Conservation (phyloP, 2,113 vertebrate species). For the Mastomys coucha region DNA sequence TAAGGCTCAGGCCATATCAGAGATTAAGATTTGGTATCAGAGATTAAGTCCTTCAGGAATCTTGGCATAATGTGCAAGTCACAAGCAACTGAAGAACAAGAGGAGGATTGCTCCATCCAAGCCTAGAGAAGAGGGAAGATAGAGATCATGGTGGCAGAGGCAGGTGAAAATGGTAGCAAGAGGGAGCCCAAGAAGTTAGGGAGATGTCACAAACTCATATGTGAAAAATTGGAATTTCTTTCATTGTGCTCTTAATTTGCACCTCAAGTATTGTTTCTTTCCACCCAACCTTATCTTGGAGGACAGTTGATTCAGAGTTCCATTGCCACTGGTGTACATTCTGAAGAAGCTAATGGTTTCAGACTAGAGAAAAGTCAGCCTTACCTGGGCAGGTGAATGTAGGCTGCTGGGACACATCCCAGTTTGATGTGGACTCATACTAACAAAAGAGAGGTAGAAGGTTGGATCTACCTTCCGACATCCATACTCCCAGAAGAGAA, state of each 20-base stretch:
- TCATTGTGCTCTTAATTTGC: not conserved
- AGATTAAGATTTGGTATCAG: not conserved
- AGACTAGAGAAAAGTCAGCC: not conserved
- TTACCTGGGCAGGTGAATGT: not conserved
- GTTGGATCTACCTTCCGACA: not conserved
- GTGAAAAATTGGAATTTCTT: not conserved
- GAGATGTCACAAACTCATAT: not conserved
- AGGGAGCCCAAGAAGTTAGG: not conserved
- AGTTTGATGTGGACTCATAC: not conserved
- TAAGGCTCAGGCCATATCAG: not conserved
- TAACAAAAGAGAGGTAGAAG: fast-evolving
- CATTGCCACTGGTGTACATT: not conserved
- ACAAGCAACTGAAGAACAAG: not conserved
- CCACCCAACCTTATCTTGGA: not conserved
- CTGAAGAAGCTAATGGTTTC: not conserved
- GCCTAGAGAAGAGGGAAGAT: not conserved
- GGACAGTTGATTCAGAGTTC: not conserved
- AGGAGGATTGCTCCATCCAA: not conserved
- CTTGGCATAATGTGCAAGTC: not conserved
- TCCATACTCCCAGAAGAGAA: not conserved
- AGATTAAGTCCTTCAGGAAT: constrained; percentile 17
- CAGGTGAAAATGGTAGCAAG: fast-evolving
- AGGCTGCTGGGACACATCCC: fast-evolving
- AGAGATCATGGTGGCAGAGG: fast-evolving
- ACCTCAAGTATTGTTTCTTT: not conserved